These are phyloP conservation scores for Plebejus anna DNA, from an alignment of 2,888 invertebrate species.

Conservation along the genomic window DNA sequence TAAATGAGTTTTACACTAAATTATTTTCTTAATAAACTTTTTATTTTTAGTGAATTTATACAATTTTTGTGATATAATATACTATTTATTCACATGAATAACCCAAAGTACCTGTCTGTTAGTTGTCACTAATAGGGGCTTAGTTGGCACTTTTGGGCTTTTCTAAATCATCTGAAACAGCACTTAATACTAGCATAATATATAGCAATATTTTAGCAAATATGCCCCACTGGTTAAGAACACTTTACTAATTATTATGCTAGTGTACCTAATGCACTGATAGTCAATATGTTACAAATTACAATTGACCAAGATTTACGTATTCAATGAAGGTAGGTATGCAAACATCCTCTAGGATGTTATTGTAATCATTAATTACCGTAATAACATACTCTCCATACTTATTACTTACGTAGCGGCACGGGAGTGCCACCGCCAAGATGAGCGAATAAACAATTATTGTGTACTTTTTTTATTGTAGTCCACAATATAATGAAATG, in stretches of 20 bases:
- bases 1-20: background rate
- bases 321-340: slow-evolving; percentile 3
- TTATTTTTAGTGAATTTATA: too few species aligned
- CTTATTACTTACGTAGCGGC: background rate
- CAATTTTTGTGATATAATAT: too few species aligned
- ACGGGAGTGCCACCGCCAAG: background rate
- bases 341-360: background rate
- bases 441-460: background rate
- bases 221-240: background rate
- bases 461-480: background rate
- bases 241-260: background rate
- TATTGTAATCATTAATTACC: slow-evolving; percentile 2
- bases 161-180: background rate
- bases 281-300: background rate
- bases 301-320: background rate
- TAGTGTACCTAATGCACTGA: slow-evolving; percentile 1
- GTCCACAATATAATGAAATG: background rate
- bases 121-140: background rate
- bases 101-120: background rate
- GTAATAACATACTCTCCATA: background rate
- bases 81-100: background rate
- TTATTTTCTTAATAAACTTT: background rate
- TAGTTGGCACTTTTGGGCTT: background rate
- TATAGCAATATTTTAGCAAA: background rate
- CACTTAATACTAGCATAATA: background rate